Base-by-base conservation (phyloP, 2,888 invertebrate genomes). In the Spialia ferax region DNA sequence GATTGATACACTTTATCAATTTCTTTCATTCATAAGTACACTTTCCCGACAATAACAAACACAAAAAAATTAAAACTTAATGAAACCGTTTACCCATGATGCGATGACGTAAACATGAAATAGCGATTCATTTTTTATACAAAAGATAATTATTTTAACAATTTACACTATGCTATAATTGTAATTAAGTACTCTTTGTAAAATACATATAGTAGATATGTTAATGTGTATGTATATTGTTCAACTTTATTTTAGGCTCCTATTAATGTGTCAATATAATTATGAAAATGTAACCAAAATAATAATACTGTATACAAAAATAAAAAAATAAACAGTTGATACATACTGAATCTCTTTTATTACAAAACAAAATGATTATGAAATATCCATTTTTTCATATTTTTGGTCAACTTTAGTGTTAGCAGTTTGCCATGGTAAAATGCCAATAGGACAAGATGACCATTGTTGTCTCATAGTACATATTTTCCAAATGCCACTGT, bases 141-240 rank as follows among this genome's bases (percentile, higher is more conserved):
- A n/a, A n/a, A n/a, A n/a, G n/a, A n/a, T n/a, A n/a, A 45, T 18
- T 23, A n/a, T 18, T 52, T 54, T 18, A 13, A 22, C n/a, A 4
- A 54, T 15, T 22, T 18, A 20, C 23, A 48, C 20, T 67, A 61
- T 67, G 61, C 61, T 67, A 62, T 55, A 45, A 65, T 38, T 42
- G 32, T 84, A 84, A 42, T 54, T 23, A 54, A 61, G 55, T 61
- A 83, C 84, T 85, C 85, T 89, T n/a, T 93, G 90, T 92, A 92
- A 85, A 86, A 89, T 91, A 45, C 45, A 45, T 18, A 2, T 45
- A 91, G 74, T 75, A 15, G 15, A 15, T 78, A 75, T 66, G 60
- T 66, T 85, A 85, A 86, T 84, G 86, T 91, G 90, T 92, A 91
- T 91, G 91, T 92, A 92, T 91, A 91, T 91, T 92, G 87, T 90